Conservation (phyloP, 2,113 vertebrate genomes). For the Dendrocopos noguchii region DNA sequence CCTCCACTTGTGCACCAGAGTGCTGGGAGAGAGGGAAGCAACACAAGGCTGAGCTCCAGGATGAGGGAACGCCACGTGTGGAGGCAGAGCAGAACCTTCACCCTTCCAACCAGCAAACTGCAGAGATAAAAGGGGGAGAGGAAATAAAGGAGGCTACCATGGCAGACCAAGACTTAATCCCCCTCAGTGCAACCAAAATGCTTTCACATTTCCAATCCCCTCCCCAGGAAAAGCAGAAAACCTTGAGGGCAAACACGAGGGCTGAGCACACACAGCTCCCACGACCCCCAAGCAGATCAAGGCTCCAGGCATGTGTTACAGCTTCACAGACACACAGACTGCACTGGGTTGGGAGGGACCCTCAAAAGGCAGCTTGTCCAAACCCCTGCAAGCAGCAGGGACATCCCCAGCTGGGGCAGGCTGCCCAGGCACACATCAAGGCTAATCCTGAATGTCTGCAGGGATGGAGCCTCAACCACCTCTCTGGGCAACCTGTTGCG, state of each 20-base stretch:
- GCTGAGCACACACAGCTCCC: neutral
- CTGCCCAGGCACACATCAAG: too few relatives aligned
- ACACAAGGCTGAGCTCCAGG: rapidly evolving
- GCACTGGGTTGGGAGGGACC: too few relatives aligned
- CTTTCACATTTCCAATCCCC: neutral
- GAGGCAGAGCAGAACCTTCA: neutral
- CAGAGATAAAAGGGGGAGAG: neutral
- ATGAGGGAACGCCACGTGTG: neutral
- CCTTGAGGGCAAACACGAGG: neutral
- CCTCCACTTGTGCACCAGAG: neutral
- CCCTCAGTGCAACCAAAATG: neutral
- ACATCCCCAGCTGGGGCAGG: too few relatives aligned
- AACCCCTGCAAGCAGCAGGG: too few relatives aligned
- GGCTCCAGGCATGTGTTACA: neutral
- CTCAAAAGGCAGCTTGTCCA: too few relatives aligned
- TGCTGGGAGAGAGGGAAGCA: neutral
- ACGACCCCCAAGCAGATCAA: neutral
- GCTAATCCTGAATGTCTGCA: too few relatives aligned
- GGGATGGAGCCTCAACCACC: too few relatives aligned
- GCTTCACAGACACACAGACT: too few relatives aligned
- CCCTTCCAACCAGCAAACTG: neutral
- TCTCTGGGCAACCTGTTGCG: too few relatives aligned
- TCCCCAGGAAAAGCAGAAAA: neutral
- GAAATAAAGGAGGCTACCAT: neutral
- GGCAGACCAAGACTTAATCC: neutral